Conservation (phyloP, 1,140 invertebrate genomes). For the Drosophila gunungcola region DNA sequence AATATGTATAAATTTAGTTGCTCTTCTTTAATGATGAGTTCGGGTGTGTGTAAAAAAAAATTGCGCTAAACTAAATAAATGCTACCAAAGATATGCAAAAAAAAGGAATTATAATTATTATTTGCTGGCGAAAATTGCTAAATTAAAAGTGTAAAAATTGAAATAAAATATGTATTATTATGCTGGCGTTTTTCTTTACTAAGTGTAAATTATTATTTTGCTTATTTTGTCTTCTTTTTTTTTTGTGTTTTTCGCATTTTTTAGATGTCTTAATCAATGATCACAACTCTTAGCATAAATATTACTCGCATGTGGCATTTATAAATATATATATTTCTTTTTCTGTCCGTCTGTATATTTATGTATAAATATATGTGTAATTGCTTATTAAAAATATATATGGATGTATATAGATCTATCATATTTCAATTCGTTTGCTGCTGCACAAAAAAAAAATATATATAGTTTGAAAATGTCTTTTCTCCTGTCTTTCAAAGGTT, state of each 20-base stretch:
- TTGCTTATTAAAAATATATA: conserved; percentile 53
- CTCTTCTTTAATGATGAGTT: conserved; percentile 46
- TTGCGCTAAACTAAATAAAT: conserved; percentile 80
- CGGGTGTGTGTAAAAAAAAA: conserved; percentile 61
- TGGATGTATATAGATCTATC: conserved; percentile 44
- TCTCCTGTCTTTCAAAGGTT: conserved; percentile 37
- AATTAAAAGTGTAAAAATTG: conserved; percentile 57
- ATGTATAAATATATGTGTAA: conserved; percentile 51
- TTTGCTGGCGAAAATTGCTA: conserved; percentile 67
- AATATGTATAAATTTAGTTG: conserved; percentile 48
- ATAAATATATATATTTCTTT: conserved; percentile 53
- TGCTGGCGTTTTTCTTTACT: conserved; percentile 50
- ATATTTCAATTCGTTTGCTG: conserved; percentile 38
- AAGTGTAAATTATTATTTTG: conserved; percentile 48
- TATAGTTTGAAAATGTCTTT: conserved; percentile 34
- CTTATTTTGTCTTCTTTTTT: conserved; percentile 26
- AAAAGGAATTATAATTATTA: conserved; percentile 46
- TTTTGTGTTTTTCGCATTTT: conserved; percentile 46
- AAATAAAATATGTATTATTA: conserved; percentile 55
- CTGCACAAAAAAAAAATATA: conserved; percentile 45
- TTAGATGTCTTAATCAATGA: conserved; percentile 84
- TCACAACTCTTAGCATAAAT: conserved; percentile 85
- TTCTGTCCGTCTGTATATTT: conserved; percentile 51
- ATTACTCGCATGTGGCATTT: conserved; percentile 76
- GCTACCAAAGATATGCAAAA: conserved; percentile 72